A percentile compares a stretch with the other conserved stretches of the same genome.
These are phyloP conservation scores for Gopherus evgoodei DNA, from an alignment of 2,113 vertebrate species.

Conservation along the genomic window DNA sequence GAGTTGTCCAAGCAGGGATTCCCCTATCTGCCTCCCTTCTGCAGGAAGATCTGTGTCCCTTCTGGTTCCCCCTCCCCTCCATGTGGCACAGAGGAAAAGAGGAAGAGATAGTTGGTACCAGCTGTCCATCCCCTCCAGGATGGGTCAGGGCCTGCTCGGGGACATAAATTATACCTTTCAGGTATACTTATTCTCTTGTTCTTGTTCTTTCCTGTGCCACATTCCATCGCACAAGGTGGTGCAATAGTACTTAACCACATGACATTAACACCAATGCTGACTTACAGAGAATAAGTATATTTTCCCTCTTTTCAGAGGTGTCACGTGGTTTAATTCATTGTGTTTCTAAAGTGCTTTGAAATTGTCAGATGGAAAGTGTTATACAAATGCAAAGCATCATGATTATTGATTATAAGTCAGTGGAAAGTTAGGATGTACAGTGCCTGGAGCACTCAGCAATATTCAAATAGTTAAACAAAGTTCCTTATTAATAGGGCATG, in stretches of 20 bases:
- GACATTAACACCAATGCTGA: neutral
- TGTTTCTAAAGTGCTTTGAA: neutral
- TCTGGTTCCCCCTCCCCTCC: neutral
- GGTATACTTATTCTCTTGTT: too few relatives aligned
- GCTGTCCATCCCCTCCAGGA: neutral
- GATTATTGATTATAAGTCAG: neutral
- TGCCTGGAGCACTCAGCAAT: neutral
- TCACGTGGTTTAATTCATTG: accelerated
- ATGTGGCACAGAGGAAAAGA: neutral
- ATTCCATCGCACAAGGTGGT: too few relatives aligned
- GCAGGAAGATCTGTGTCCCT: neutral
- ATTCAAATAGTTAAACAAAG: neutral
- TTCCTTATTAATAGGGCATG: neutral
- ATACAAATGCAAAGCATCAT: neutral
- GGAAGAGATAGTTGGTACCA: neutral
- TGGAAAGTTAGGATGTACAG: neutral
- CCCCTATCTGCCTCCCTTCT: neutral
- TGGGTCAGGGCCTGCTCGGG: too few relatives aligned
- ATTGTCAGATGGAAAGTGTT: accelerated
- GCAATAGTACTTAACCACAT: neutral
- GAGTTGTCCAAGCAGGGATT: neutral
- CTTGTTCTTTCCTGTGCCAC: too few relatives aligned
- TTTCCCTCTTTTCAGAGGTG: neutral
- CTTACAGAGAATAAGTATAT: neutral
- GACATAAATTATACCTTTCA: too few relatives aligned